Base-by-base conservation (phyloP, 2,888 invertebrate species). In the Morpho deidamia region DNA sequence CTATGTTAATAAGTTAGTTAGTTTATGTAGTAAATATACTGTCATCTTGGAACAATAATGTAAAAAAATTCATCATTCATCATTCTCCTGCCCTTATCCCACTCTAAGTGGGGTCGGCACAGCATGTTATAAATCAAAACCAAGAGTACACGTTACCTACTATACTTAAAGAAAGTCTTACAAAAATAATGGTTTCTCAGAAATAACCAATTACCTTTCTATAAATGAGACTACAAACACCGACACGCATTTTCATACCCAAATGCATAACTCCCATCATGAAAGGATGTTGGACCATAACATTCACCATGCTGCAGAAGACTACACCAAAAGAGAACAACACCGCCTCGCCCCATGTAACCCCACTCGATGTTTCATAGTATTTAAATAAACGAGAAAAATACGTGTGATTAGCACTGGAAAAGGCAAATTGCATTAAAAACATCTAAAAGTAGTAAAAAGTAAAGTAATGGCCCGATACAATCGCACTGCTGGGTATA, bases 191-290 rank as follows among this genome's bases (percentile, higher is more conserved):
- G 14, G 4, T 49, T 9, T 44, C 7, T 11, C 32, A 32, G 34
- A 10, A 12, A 7, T 11, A 11, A 12, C 8, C 8, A 42, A 9
- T 41, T 35, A 49, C 49, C 92, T 97, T 97, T 84, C 96, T 92
- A 70, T 96, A 97, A 65, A 98, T 92, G 8, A 97, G 81, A 44
- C 96, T 94, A 73, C 96, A 96, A 47, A 94, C 91, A 0, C 96
- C 95, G 0, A 96, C 92, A 58, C 97, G 90, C 68, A 96, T 92
- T 74, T 93, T 92, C 93, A 96, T 95, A 2, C 97, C 97, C 44
- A 95, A 91, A 64, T 95, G 94, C 81, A 93, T 94, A n/a, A 92
- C 93, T 7, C 88, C 90, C 83, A 94, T 92, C 70, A 93, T 91
- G 61, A 92, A 92, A 45, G 94, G 94, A 73, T 94, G 95, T 63